A percentile compares a stretch with the other conserved stretches of the same genome.
phyloP scores from a whole-genome alignment of 2,797 vertebrate genomes.

The Platalea minor region DNA sequence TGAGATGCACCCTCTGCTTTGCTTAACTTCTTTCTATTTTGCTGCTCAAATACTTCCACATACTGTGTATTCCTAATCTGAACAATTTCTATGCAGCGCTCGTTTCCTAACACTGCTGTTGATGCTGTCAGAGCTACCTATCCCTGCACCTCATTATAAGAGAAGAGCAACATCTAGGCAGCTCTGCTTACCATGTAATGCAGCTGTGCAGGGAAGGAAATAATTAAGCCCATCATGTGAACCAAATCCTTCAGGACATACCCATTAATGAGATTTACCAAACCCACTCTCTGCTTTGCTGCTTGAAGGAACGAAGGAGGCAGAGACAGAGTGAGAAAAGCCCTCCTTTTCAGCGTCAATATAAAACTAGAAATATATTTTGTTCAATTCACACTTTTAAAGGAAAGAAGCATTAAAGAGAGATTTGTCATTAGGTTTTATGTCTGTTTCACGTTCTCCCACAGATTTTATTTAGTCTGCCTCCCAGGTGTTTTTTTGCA shows the following conservation, averaged over 20 bases:
- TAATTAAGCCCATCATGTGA: slow-evolving; percentile 24
- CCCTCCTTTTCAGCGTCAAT: not conserved
- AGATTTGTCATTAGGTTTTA: not conserved
- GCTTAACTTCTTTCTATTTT: not conserved
- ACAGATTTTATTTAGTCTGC: not conserved
- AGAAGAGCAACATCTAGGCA: not conserved
- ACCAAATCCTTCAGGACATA: slow-evolving; percentile 32
- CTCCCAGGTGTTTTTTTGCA: not conserved
- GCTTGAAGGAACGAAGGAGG: not conserved
- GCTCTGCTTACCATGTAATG: not conserved
- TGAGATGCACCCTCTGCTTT: rapidly evolving
- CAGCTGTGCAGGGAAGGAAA: not conserved
- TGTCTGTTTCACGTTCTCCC: not conserved
- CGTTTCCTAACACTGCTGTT: not conserved
- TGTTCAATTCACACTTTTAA: not conserved
- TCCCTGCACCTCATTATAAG: not conserved
- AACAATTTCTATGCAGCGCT: not conserved
- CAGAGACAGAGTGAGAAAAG: not conserved
- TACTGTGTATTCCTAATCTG: not conserved
- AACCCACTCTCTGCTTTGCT: not conserved
- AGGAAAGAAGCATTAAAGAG: not conserved
- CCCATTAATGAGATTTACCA: slow-evolving; percentile 2
- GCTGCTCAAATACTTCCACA: not conserved
- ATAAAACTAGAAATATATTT: not conserved
- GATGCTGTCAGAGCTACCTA: not conserved